phyloP scores from a whole-genome alignment of 2,888 invertebrate genomes.

The Eilema depressum region DNA sequence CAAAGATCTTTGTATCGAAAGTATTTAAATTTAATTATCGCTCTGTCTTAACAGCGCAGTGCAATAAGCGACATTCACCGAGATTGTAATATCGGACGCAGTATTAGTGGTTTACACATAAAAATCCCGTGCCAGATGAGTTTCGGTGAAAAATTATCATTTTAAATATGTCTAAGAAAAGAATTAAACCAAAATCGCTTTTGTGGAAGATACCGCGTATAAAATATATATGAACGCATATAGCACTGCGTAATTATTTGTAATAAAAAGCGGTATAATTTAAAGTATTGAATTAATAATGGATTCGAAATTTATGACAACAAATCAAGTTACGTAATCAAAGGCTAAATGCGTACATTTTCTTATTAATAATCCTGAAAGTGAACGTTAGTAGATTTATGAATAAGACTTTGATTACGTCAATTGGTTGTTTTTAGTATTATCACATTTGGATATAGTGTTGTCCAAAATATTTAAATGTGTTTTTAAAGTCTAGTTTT shows the following conservation, averaged over 20 bases:
- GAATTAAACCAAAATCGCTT: background rate
- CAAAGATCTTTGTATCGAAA: slow-evolving; percentile 58
- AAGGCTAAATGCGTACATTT: slow-evolving; percentile 10
- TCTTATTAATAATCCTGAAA: background rate
- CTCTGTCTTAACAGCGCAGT: slow-evolving; percentile 11
- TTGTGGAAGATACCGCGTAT: background rate
- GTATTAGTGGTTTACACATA: background rate
- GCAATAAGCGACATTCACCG: no score
- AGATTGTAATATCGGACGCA: background rate
- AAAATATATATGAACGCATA: background rate
- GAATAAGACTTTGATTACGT: slow-evolving; percentile 19
- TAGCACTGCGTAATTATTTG: slow-evolving; percentile 18
- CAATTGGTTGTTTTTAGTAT: slow-evolving; percentile 30
- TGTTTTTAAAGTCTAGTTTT: slow-evolving; percentile 39
- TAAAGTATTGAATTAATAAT: slow-evolving; percentile 19
- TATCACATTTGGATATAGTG: slow-evolving; percentile 39
- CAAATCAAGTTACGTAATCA: slow-evolving; percentile 23
- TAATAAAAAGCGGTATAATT: slow-evolving; percentile 9
- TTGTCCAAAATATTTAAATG: slow-evolving; percentile 37
- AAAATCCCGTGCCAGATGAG: background rate
- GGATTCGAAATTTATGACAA: slow-evolving; percentile 26
- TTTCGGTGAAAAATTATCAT: background rate
- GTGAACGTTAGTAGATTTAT: background rate
- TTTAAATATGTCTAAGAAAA: background rate
- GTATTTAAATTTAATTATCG: slow-evolving; percentile 35